Base-by-base conservation (phyloP, 2,797 vertebrate species). In the Urocyon cinereoargenteus region DNA sequence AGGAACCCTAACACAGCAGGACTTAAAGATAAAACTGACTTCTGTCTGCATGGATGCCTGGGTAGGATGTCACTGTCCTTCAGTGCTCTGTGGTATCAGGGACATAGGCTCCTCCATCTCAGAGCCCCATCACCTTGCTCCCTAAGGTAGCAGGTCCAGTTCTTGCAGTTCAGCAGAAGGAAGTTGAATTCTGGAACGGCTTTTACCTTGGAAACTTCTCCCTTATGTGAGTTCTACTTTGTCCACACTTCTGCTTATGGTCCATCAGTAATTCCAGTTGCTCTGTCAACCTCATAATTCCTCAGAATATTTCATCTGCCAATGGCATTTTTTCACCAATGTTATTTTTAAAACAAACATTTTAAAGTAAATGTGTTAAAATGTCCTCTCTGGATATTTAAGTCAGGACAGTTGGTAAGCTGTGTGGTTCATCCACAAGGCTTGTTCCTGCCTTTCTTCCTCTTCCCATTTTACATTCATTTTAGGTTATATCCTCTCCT, bases 61-160 rank as follows among this genome's bases (percentile, higher is more conserved):
- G 51, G 77, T 9, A 6, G 34, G 57, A 19, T 11, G 18, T 40
- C 1, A 5, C 18, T 2, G 49, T 31, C 18, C 49, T 55, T 4
- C 0, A 0, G 40, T 5, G 40, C 40, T 77, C 51, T 28, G 0
- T 1, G 6, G 85, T 8, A n/a, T 9, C 26, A 12, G 26, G 59
- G 40, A 26, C 24, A 49, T 3, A 53, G 57, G 36, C n/a, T 36
- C 68, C 75, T 3, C 40, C 0, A 4, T n/a, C 40, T 73, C 10
- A 9, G 3, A 26, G 66, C 62, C 14, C 36, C 18, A 36, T 14
- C 2, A 10, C 18, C 45, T 31, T 12, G 4, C 1, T n/a, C n/a
- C n/a, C 36, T 72, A 61, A 16, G 21, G 26, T 5, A 31, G 61
- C 75, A 64, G 86, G 21, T 51, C 31, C 26, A 21, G 89, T 14